Evolutionary conservation across 35 echinoderm and acorn worm species (phyloP).

Genomic region (Ophiothrix spiculata): DNA sequence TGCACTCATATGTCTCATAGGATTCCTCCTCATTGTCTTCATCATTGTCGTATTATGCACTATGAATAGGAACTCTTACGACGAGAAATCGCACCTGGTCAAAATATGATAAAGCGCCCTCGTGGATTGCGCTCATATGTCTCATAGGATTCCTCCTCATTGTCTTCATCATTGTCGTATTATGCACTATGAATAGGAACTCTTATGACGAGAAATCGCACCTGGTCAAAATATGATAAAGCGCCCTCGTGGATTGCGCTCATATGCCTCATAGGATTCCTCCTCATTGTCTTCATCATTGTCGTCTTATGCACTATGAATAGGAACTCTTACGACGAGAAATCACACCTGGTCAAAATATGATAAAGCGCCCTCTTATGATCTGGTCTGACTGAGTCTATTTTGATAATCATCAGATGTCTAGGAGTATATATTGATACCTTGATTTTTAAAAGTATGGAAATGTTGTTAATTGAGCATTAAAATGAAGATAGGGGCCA

Average conservation of each 20-base stretch:
- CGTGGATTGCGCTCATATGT: conserved; percentile 81
- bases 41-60: conserved; percentile 57
- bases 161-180: conserved; percentile 60
- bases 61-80: conserved; percentile 40
- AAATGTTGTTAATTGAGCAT: no score
- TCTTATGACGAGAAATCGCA: conserved; percentile 21
- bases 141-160: conserved; percentile 66
- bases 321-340: conserved; percentile 26
- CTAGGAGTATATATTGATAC: no score
- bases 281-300: conserved; percentile 69
- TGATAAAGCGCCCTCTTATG: conserved; percentile 3
- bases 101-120: no score
- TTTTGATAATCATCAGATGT: no score
- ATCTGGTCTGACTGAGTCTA: no score
- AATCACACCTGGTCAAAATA: conserved; percentile 18
- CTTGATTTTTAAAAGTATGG: no score
- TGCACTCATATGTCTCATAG: conserved; percentile 62
- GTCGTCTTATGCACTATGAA: conserved; percentile 74
- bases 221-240: conserved; percentile 15
- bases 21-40: conserved; percentile 61
- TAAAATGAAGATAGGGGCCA: no score
- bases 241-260: conserved; percentile 63
- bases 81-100: conserved; percentile 8
- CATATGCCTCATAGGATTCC: conserved; percentile 62
- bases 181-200: conserved; percentile 69